A percentile compares a stretch with the other conserved stretches of the same genome.
These are phyloP conservation scores for Elaphurus davidianus DNA, from an alignment of 2,113 vertebrate species.

Conservation along the genomic window DNA sequence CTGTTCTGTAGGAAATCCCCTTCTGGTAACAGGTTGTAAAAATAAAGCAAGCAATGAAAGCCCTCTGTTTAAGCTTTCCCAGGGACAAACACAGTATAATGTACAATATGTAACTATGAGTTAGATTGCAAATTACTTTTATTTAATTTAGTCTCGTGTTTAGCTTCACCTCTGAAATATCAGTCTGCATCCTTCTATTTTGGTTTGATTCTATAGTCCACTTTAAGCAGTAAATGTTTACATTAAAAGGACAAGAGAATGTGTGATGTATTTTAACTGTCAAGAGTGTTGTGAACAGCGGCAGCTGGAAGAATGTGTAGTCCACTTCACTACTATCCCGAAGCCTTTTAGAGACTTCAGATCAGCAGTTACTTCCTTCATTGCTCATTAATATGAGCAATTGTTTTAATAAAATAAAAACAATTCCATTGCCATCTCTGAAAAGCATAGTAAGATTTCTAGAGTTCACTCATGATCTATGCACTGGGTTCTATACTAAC, in stretches of 20 bases:
- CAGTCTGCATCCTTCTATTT: constrained; percentile 80
- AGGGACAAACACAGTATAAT: neutral
- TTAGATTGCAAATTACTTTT: constrained; percentile 66
- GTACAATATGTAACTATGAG: constrained; percentile 37
- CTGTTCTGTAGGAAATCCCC: constrained; percentile 42
- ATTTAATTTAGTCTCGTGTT: constrained; percentile 77
- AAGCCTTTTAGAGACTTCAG: constrained; percentile 67
- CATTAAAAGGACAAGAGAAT: constrained; percentile 83
- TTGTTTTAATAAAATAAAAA: neutral
- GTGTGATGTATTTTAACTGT: constrained; percentile 86
- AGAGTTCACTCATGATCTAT: neutral
- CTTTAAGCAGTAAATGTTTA: constrained; percentile 87
- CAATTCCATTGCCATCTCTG: neutral
- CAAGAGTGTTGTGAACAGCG: constrained; percentile 84
- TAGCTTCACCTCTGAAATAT: constrained; percentile 79
- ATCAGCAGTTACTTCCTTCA: constrained; percentile 68
- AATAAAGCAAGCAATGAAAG: constrained; percentile 58
- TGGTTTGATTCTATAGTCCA: constrained; percentile 80
- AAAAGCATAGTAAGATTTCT: neutral
- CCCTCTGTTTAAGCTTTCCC: constrained; percentile 57
- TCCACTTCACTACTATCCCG: constrained; percentile 26
- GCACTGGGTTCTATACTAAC: neutral
- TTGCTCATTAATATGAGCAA: neutral
- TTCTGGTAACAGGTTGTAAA: constrained; percentile 65
- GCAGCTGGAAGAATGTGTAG: constrained; percentile 83